Base-by-base conservation (phyloP, 2,797 vertebrate genomes). In the Streptopelia turtur region DNA sequence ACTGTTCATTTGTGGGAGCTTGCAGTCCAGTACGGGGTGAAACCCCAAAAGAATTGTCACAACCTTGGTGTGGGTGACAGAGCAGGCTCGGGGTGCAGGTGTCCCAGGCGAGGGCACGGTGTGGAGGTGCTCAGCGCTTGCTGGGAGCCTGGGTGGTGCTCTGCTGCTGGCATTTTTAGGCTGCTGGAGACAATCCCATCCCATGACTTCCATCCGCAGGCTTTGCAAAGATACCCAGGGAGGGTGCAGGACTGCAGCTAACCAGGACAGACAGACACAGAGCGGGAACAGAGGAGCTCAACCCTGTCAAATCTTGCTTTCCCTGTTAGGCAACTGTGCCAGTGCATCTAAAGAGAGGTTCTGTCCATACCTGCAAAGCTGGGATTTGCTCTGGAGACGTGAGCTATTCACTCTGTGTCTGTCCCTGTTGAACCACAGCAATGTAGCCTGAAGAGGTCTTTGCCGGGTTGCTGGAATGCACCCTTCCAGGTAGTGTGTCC, bases 121-220 rank as follows among this genome's bases (percentile, higher is more conserved):
- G 2, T 11, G 49, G 60, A n/a, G 60, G 35, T 41, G 35, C 21
- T 23, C 30, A 11, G n/a, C 0, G 1, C 28, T 52, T 57, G 37
- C 65, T 0, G 2, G 78, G 63, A 76, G 71, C 56, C 6, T 3
- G 65, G 69, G 16, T 17, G 45, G 45, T 90, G 61, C 65, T 78
- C 33, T 50, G 69, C 35, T 89, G 35, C 60, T 77, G 56, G 37
- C 28, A 15, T 52, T 69, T 83, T 66, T 56, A 70, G 69, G 69
- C 83, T 93, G 65, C 74, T 94, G 88, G 83, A 88, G 77, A 23
- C n/a, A 41, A 30, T 86, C 69, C 83, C 37, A 50, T 78, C n/a
- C n/a, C 2, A 3, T 92, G 87, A 81, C 83, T 90, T 86, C 53
- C 83, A 96, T 85, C 93, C 91, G 85, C 79, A 90, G 87, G 65